Evolutionary conservation across 2,888 invertebrate species (phyloP), one percentile per base, ranked within the genome.

Genomic region (Pristionchus exspectatus): DNA sequence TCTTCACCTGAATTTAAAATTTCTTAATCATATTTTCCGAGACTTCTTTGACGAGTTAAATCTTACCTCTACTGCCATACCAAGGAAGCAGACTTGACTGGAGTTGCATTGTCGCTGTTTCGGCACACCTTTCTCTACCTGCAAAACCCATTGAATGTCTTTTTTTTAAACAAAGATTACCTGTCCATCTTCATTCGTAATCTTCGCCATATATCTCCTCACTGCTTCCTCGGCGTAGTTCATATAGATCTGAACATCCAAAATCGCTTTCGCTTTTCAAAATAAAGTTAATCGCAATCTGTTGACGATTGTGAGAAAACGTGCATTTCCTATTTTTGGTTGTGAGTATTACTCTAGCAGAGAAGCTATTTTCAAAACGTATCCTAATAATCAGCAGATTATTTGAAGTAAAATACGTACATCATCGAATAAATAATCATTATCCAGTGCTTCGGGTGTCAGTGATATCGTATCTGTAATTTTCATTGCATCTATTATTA

Each of bases 61-160:
- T 50, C 50, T 81, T n/a, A 81, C 81, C 27, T 81, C 81, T 81
- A 5, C 27, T 5, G 27, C 50, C 24, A 50, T 18, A 2, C 12
- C 54, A 0, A 81, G 27, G n/a, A 54, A 44, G 16, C 44, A 44
- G 2, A 50, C 9, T 81, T 81, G 81, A 27, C n/a, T 81, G 81
- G 81, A 81, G 27, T 81, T 81, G 50, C 54, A n/a, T 27, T 81
- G 81, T 81, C 44, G 24, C 27, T 81, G 81, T 54, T 81, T 81
- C 10, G 21, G 24, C 24, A 33, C 81, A n/a, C 21, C 54, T 44
- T n/a, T 54, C 81, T 54, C 50, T 9, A n/a, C 81, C 33, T 81
- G n/a, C 27, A 9, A 50, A 50, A 63, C 18, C 3, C 18, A 4
- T 24, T 3, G 1, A 24, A n/a, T n/a, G 9, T 63, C 2, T 63